Base-by-base conservation (phyloP, 2,797 vertebrate species). In the Sphenopsis melanotis region DNA sequence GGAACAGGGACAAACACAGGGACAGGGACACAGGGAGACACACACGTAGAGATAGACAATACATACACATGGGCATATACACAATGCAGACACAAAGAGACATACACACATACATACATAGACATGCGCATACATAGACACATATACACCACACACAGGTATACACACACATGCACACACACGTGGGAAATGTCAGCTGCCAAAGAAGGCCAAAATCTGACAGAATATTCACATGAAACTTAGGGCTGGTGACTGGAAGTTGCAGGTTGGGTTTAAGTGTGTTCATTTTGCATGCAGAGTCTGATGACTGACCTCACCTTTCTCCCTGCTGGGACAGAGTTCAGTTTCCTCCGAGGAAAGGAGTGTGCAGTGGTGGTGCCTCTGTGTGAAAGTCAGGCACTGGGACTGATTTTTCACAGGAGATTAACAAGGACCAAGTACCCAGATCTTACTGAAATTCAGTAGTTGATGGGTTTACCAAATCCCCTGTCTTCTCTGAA, bases 81-180 rank as follows among this genome's bases (percentile, higher is more conserved):
- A 55, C 32, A 53, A n/a, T 55, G 22, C 3, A 46, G 10, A 41
- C 4, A 55, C 9, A 21, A 32, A 55, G 6, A 23, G n/a, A 55
- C 49, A 52, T 3, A 52, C 18, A 30, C 7, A 52, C 29, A 52
- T 41, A 41, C 15, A 30, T 15, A 15, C 39, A 39, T 6, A 39
- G 39, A 39, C 39, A 39, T 39, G 39, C 39, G 15, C 39, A 41
- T 41, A 41, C 39, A 41, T 7, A 41, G 39, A 41, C 8, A 32
- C 30, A 53, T 12, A 12, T 4, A 32, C 30, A 53, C 5, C 4
- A 34, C 2, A 47, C 6, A 72, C 22, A 23, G 0, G 2, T 1
- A n/a, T 2, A 37, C 6, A 12, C 1, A 34, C 1, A 29, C 5
- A 47, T 49, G 47, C n/a, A 14, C 2, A 9, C 5, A 23, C 13